phyloP scores from a whole-genome alignment of 2,888 invertebrate genomes.

The Mesorhabditis spiculigera region DNA sequence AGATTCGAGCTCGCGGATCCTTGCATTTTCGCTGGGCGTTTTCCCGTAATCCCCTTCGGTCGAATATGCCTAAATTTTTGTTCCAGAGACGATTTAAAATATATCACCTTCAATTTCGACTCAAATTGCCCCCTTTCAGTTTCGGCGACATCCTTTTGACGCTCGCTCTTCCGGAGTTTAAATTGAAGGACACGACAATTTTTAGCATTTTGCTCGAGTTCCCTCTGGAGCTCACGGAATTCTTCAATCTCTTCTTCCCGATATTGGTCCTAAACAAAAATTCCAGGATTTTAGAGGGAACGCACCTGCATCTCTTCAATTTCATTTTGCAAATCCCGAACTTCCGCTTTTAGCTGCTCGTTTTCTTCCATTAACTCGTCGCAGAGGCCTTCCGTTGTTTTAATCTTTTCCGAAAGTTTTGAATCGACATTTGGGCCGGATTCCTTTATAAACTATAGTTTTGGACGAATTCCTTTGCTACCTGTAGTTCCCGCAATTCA shows the following conservation, averaged over 20 bases:
- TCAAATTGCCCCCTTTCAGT: slow-evolving; percentile 67
- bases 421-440: slow-evolving; percentile 63
- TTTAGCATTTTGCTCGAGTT: slow-evolving; percentile 91
- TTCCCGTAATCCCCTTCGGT: background rate
- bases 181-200: slow-evolving; percentile 96
- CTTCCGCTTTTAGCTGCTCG: slow-evolving; percentile 68
- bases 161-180: slow-evolving; percentile 90
- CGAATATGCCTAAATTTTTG: slow-evolving; percentile 6
- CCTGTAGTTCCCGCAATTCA: slow-evolving; percentile 71
- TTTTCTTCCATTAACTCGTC: slow-evolving; percentile 80
- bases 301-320: slow-evolving; percentile 92
- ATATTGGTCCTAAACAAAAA: slow-evolving; percentile 59
- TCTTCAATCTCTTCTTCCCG: slow-evolving; percentile 96
- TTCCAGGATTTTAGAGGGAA: background rate
- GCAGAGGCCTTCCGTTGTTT: slow-evolving; percentile 84
- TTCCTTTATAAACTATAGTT: background rate
- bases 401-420: slow-evolving; percentile 76
- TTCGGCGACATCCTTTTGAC: slow-evolving; percentile 71
- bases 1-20: slow-evolving; percentile 77
- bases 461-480: slow-evolving; percentile 16
- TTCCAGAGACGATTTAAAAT: background rate
- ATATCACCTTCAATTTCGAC: slow-evolving; percentile 27
- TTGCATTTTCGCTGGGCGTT: slow-evolving; percentile 58
- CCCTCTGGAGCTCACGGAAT: slow-evolving; percentile 86
- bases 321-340: slow-evolving; percentile 88